Percentiles rank a stretch among this genome's conserved stretches.
These are phyloP conservation scores for Protaetia brevitarsis DNA, from an alignment of 1,140 invertebrate species.

Conservation along the genomic window DNA sequence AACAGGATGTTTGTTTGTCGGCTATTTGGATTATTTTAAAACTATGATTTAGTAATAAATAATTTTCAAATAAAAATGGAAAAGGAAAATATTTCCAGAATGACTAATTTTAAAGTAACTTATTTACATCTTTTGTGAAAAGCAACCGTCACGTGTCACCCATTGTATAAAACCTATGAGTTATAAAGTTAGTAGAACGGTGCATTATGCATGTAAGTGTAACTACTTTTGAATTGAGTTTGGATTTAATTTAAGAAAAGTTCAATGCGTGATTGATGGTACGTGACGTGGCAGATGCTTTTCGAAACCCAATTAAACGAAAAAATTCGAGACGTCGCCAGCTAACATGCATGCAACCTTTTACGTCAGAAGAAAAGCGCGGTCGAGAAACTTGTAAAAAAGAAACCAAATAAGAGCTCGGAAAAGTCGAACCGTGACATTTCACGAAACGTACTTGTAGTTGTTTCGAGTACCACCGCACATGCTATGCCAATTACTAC, in stretches of 20 bases:
- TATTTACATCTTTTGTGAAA: neutral
- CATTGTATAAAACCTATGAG: too few species aligned
- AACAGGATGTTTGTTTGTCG: too few species aligned
- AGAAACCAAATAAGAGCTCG: neutral
- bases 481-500: too few species aligned
- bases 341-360: neutral
- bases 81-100: neutral
- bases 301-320: constrained; percentile 8
- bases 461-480: neutral
- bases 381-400: neutral
- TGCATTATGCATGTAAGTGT: neutral
- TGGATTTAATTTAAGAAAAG: constrained; percentile 8
- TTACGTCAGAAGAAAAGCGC: neutral
- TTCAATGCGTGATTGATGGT: neutral
- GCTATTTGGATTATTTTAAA: too few species aligned
- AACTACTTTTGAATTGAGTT: neutral
- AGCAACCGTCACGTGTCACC: too few species aligned
- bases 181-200: too few species aligned
- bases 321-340: neutral
- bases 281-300: neutral
- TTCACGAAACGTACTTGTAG: constrained; percentile 7
- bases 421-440: constrained; percentile 17
- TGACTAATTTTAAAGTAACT: neutral
- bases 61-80: neutral
- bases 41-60: too few species aligned